Evolutionary conservation across 2,888 invertebrate species (phyloP).

Genomic region (Disparrhopalites patrizii): DNA sequence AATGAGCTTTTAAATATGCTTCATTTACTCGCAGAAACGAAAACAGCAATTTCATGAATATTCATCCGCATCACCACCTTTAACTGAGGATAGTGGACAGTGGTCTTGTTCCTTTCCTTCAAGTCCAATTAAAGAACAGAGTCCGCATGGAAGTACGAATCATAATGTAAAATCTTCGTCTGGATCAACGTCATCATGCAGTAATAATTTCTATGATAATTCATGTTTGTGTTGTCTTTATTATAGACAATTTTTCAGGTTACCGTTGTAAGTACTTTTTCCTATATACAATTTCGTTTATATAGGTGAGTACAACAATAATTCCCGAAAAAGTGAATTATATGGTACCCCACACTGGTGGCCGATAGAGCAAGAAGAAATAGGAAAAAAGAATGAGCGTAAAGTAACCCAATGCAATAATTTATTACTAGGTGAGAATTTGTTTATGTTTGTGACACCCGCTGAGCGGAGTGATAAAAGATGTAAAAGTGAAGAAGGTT

Average conservation of each 20-base stretch:
- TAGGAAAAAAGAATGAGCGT: background rate
- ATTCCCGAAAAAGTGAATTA: constrained; percentile 23
- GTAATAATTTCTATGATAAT: background rate
- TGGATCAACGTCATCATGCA: constrained; percentile 21
- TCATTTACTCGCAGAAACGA: constrained; percentile 6
- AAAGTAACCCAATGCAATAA: background rate
- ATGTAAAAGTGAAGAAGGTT: too few species aligned
- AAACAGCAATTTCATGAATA: constrained; percentile 11
- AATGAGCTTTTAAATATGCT: background rate
- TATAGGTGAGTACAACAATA: constrained; percentile 20
- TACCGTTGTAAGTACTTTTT: background rate
- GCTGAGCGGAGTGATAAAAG: too few species aligned
- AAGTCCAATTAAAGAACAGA: constrained; percentile 45
- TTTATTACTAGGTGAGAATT: constrained; percentile 4
- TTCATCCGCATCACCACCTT: constrained; percentile 36
- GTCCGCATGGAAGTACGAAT: constrained; percentile 29
- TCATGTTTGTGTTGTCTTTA: background rate
- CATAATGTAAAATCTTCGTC: constrained; percentile 21
- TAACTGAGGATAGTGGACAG: constrained; percentile 45
- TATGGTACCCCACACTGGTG: constrained; percentile 47
- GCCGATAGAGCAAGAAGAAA: constrained; percentile 29
- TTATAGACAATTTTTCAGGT: background rate
- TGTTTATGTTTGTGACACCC: too few species aligned
- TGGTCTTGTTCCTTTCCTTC: constrained; percentile 43
- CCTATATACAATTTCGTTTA: too few species aligned